Evolutionary conservation across 2,888 invertebrate genomes (phyloP).

Genomic region (Conistra vaccinii): DNA sequence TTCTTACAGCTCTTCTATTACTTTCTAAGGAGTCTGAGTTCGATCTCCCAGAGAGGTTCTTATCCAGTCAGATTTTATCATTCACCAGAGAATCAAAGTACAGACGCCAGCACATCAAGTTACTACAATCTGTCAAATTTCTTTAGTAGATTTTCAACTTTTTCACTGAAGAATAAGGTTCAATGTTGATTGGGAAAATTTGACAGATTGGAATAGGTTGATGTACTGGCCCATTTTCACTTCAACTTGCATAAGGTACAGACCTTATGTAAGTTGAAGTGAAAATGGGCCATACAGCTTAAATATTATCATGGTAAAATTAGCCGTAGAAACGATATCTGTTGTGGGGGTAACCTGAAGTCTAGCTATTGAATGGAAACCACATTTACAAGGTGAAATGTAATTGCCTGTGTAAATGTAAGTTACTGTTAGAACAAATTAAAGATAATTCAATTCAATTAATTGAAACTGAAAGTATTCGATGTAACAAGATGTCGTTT

Average conservation of each 20-base stretch:
- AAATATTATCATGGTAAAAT: background rate
- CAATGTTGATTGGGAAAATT: no score
- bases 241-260: no score
- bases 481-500: slow-evolving; percentile 35
- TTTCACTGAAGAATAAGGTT: no score
- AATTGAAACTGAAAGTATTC: slow-evolving; percentile 25
- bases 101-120: no score
- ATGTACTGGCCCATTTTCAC: no score
- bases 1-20: background rate
- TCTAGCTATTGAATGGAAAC: background rate
- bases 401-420: no score
- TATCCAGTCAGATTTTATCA: background rate
- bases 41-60: background rate
- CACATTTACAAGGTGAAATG: no score
- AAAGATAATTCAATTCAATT: slow-evolving; percentile 28
- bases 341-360: background rate
- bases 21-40: background rate
- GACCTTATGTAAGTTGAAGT: background rate
- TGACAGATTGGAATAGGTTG: no score
- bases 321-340: background rate
- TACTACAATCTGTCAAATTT: no score
- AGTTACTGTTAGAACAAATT: slow-evolving; percentile 11
- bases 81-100: background rate
- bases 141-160: no score
- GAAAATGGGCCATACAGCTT: background rate